A percentile compares a stretch with the other conserved stretches of the same genome.
Evolutionary conservation across 53 echinoderm and acorn worm species (phyloP).

Genomic region (Astropecten irregularis): DNA sequence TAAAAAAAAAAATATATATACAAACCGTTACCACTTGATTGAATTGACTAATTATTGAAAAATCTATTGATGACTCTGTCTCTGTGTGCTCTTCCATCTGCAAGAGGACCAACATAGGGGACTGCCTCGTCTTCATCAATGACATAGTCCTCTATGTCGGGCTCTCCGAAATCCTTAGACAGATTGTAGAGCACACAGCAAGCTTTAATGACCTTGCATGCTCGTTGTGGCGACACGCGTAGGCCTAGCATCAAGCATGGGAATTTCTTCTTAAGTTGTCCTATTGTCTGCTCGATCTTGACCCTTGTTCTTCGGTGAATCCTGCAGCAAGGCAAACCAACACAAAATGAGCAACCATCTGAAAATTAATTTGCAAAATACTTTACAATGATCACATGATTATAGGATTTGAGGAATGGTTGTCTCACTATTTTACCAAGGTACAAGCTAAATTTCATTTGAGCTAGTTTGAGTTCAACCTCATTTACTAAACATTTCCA

Average conservation of each 20-base stretch:
- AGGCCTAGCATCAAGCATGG: neutral
- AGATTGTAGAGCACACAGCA: conserved; percentile 12
- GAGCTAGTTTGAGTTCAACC: neutral
- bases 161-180: conserved; percentile 16
- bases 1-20: no score
- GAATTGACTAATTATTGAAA: no score
- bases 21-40: no score
- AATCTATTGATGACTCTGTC: neutral
- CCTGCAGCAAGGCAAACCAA: neutral
- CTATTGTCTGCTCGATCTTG: conserved; percentile 18
- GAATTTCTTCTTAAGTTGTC: neutral
- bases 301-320: conserved; percentile 8
- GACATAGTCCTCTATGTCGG: neutral
- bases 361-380: neutral
- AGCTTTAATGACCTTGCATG: neutral
- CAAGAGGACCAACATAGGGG: neutral
- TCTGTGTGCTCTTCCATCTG: neutral
- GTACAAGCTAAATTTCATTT: neutral
- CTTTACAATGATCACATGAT: neutral
- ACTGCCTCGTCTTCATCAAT: neutral
- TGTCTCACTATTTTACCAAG: no score
- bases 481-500: neutral
- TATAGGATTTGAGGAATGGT: no score
- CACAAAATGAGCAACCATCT: neutral
- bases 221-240: neutral